A percentile compares a stretch with the other conserved stretches of the same genome.
phyloP scores from a whole-genome alignment of 2,113 vertebrate genomes.

The Xerus inauris region DNA sequence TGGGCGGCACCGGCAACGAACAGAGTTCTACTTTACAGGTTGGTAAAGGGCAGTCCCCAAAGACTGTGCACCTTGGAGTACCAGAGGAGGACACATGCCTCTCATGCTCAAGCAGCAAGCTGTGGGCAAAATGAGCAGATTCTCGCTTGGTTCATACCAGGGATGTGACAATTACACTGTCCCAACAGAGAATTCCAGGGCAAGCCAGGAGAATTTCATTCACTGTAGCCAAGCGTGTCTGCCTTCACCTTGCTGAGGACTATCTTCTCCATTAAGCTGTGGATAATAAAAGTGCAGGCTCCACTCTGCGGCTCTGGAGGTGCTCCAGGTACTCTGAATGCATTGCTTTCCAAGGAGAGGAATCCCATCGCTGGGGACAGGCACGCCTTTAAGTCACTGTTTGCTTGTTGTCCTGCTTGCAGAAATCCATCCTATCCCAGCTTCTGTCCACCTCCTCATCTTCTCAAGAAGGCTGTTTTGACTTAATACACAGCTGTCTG shows the following conservation, averaged over 20 bases:
- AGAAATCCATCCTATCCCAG: not conserved
- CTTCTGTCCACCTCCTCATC: not conserved
- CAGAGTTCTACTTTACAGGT: not conserved
- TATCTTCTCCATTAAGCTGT: not conserved
- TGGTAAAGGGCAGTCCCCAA: not conserved
- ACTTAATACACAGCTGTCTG: not conserved
- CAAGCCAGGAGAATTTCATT: not conserved
- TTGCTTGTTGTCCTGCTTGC: not conserved
- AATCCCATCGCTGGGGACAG: not conserved
- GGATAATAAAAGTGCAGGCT: not conserved
- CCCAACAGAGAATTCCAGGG: not conserved
- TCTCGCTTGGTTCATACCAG: not conserved
- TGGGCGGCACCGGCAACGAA: not conserved
- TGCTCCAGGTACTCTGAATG: not conserved
- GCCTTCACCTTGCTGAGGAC: not conserved
- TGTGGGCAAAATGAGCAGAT: not conserved
- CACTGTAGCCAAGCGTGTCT: not conserved
- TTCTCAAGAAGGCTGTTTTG: not conserved
- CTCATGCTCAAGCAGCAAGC: not conserved
- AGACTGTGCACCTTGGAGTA: no score
- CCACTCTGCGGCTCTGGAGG: not conserved
- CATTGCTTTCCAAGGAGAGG: slow-evolving; percentile 24
- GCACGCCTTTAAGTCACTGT: not conserved
- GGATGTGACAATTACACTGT: not conserved
- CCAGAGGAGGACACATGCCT: no score